Evolutionary conservation across 1,140 invertebrate species (phyloP), one percentile per base, ranked within the genome.

Genomic region (Dreissena rostriformis): DNA sequence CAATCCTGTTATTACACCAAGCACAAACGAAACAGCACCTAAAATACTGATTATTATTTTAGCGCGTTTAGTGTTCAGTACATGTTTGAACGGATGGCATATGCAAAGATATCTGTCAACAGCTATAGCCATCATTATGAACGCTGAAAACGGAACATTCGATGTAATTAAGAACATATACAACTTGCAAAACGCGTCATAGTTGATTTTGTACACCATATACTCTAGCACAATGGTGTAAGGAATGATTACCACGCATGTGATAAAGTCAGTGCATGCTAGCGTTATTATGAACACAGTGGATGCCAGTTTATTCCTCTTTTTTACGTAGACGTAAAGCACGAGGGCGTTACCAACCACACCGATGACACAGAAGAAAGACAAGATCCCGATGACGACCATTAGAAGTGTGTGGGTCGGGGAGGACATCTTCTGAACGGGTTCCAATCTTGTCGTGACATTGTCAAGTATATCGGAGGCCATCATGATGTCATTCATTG

Each of bases 101-200:
- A 94, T 93, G 82, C 93, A 93, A 12, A 93, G 83, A 84, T 91
- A 93, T 55, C 93, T 82, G 74, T 93, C 93, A 72, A 93, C 86
- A 17, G 93, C 93, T 53, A 93, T 93, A 22, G 91, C 92, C 12
- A 91, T 90, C 92, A 93, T 93, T 24, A 93, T 90, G 74, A 93
- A 90, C 28, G 91, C 89, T 15, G 92, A 92, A 82, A 92, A 93
- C 6, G 91, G 91, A 26, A 93, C 90, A 52, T 89, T 93, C 63
- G 89, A 92, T 24, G 91, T 92, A 17, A 93, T 91, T n/a, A 93
- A 70, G 82, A 93, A 93, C 67, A 91, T 88, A 83, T 92, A 93
- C 17, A 92, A 66, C 82, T 93, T 93, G 74, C 93, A 93, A 12
- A 90, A 55, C 15, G 90, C 53, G 63, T 92, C 91, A 65, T 87